A percentile compares a stretch with the other conserved stretches of the same genome.
These are phyloP conservation scores for Sinotaia quadrata DNA, from an alignment of 2,888 invertebrate genomes.

Conservation along the genomic window DNA sequence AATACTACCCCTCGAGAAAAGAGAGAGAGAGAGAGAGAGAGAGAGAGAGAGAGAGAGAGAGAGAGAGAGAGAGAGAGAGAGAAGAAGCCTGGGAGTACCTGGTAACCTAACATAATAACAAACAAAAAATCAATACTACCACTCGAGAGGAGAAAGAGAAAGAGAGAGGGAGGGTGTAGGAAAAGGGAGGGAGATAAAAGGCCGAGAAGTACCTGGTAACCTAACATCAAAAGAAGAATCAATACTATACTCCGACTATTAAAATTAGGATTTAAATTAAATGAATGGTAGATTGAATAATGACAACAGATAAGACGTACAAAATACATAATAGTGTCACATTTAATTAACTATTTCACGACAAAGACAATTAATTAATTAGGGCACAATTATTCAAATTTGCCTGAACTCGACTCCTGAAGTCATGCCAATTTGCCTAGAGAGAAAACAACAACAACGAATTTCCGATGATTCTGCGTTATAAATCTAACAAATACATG, in stretches of 20 bases:
- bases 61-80: conserved; percentile 19
- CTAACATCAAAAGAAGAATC: not conserved
- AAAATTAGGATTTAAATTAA: not conserved
- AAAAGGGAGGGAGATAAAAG: not conserved
- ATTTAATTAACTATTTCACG: no score
- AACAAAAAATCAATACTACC: not conserved
- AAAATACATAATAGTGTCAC: no score
- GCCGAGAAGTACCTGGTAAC: not conserved
- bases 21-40: conserved; percentile 3
- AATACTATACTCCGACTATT: not conserved
- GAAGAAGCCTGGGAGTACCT: not conserved
- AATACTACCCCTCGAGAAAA: not conserved
- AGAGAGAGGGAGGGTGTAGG: not conserved
- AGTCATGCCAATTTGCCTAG: no score
- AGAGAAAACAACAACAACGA: no score
- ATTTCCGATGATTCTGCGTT: no score
- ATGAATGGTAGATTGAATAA: no score
- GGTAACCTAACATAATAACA: not conserved
- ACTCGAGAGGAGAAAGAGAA: not conserved
- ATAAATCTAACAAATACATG: no score
- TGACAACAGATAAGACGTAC: no score
- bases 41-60: not conserved
- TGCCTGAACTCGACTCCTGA: no score
- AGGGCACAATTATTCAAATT: no score
- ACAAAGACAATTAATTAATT: no score